phyloP scores from a whole-genome alignment of 2,888 invertebrate species.

The Caradrina kadenii region DNA sequence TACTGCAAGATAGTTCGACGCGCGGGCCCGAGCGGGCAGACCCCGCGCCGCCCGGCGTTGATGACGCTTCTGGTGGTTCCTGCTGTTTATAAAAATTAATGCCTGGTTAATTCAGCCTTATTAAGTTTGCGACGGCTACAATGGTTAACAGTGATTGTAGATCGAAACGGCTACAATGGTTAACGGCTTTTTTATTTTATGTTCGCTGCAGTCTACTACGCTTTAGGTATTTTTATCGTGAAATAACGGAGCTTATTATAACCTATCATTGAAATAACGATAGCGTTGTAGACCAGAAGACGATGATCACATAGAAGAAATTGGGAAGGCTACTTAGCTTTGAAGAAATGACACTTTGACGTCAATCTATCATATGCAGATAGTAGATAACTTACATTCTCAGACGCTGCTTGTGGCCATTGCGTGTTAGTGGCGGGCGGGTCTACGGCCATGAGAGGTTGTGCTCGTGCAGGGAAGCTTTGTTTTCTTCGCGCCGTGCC shows the following conservation, averaged over 20 bases:
- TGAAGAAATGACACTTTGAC: too few relatives aligned
- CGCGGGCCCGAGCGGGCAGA: conserved; percentile 79
- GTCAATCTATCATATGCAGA: not conserved
- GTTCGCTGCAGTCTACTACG: too few relatives aligned
- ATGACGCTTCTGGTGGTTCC: conserved; percentile 68
- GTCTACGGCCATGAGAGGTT: conserved; percentile 75
- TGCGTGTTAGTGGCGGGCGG: conserved; percentile 65
- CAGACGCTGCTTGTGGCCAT: conserved; percentile 71
- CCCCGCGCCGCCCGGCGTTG: conserved; percentile 47
- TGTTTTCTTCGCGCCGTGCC: conserved; percentile 94
- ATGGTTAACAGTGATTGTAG: too few relatives aligned
- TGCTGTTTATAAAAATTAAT: conserved; percentile 56
- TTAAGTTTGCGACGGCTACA: too few relatives aligned
- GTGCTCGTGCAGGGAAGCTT: conserved; percentile 94
- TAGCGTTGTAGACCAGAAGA: too few relatives aligned
- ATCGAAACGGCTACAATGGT: too few relatives aligned
- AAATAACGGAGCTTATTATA: too few relatives aligned
- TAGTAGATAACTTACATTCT: conserved; percentile 69
- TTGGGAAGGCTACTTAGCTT: not conserved
- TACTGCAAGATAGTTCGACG: conserved; percentile 97
- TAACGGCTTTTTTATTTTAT: too few relatives aligned
- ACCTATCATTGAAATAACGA: too few relatives aligned
- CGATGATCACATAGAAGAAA: not conserved
- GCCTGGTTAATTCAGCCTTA: not conserved
- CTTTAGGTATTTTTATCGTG: too few relatives aligned